Evolutionary conservation across 92 coral and sea anemone genomes (phyloP).

Genomic region (Actinernus sp.): DNA sequence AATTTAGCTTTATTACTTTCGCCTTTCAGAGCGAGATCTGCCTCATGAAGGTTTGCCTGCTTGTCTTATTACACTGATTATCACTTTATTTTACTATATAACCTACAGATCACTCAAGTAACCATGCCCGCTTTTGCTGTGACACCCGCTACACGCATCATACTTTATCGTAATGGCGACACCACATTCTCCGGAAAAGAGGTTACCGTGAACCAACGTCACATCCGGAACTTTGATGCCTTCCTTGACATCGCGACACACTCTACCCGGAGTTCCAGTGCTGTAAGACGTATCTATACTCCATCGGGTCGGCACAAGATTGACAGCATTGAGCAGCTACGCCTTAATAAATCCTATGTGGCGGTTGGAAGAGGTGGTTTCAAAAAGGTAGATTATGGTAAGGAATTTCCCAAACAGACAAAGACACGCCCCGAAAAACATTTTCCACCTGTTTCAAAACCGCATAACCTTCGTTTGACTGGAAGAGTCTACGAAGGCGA

Average conservation of each 20-base stretch:
- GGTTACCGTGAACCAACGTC: constrained; percentile 26
- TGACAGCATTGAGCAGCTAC: constrained; percentile 9
- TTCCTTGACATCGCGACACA: constrained; percentile 39
- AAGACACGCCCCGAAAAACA: neutral
- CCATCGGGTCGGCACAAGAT: constrained; percentile 25
- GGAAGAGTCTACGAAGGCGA: neutral
- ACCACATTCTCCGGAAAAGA: constrained; percentile 21
- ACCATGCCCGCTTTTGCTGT: neutral
- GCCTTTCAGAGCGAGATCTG: too few relatives aligned
- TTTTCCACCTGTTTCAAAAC: neutral
- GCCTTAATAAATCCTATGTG: neutral
- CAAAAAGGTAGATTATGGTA: neutral
- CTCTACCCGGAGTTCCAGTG: constrained; percentile 24
- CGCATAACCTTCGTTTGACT: neutral
- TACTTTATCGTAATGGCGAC: constrained; percentile 24
- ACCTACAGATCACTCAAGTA: neutral
- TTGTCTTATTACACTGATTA: too few relatives aligned
- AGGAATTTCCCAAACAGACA: neutral
- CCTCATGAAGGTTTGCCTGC: too few relatives aligned
- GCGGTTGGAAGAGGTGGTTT: neutral
- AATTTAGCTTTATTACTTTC: too few relatives aligned
- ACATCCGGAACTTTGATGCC: constrained; percentile 38
- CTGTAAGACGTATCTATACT: constrained; percentile 30
- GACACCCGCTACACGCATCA: neutral
- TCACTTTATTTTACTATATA: too few relatives aligned